These are phyloP conservation scores for Dipodomys merriami DNA, from an alignment of 2,113 vertebrate genomes.

Conservation along the genomic window DNA sequence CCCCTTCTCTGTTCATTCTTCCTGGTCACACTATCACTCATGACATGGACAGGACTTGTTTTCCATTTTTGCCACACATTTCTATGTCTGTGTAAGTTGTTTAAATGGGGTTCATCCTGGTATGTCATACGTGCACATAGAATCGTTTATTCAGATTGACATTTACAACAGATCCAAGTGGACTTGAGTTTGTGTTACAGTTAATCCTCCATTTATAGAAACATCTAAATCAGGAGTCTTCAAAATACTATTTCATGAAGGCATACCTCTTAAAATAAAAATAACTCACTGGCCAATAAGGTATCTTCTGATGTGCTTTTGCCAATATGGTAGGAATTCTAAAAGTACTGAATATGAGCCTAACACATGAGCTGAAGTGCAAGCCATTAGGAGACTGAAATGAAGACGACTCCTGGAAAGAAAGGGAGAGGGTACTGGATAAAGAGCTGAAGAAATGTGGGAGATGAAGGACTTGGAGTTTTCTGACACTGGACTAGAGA, in stretches of 20 bases:
- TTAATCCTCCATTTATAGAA: neutral
- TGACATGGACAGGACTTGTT: too few relatives aligned
- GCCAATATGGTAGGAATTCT: neutral
- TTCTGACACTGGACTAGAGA: neutral
- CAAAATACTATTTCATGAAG: slow-evolving; percentile 1
- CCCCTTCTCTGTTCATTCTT: too few relatives aligned
- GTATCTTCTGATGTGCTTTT: neutral
- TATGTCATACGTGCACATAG: too few relatives aligned
- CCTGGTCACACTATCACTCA: too few relatives aligned
- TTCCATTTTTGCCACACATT: too few relatives aligned
- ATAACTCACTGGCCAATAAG: neutral
- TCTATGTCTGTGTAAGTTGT: too few relatives aligned
- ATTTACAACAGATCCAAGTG: neutral
- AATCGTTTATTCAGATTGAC: too few relatives aligned
- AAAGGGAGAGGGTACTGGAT: neutral
- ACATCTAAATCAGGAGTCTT: neutral
- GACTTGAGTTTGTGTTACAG: neutral
- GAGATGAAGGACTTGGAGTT: fast-evolving
- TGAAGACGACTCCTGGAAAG: neutral
- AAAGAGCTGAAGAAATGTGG: neutral
- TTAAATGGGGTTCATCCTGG: too few relatives aligned
- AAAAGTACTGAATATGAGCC: neutral
- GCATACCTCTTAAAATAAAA: slow-evolving; percentile 26
- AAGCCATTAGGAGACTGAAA: neutral
- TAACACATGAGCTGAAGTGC: neutral